These are phyloP conservation scores for Zaprionus inermis DNA, from an alignment of 1,140 invertebrate genomes.

Conservation along the genomic window DNA sequence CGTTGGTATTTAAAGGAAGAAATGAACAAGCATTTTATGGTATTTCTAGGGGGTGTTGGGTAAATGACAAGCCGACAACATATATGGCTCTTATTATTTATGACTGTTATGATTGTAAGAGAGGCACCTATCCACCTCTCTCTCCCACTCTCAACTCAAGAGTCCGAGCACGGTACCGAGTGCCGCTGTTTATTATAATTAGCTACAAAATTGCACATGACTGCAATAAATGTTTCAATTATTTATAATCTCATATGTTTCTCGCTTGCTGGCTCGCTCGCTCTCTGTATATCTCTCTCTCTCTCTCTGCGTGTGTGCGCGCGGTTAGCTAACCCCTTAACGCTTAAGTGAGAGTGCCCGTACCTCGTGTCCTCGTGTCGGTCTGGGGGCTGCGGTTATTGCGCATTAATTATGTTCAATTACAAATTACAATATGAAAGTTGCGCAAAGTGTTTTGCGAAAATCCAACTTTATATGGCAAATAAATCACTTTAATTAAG, in stretches of 20 bases:
- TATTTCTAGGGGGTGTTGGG: constrained; percentile 4
- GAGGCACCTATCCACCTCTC: background rate
- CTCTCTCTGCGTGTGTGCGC: constrained; percentile 15
- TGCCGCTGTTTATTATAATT: constrained; percentile 72
- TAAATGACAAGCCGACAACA: constrained; percentile 34
- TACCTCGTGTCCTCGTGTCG: background rate
- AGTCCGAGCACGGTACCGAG: constrained; percentile 3
- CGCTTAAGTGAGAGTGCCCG: constrained; percentile 7
- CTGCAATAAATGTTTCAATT: constrained; percentile 82
- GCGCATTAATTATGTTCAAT: constrained; percentile 73
- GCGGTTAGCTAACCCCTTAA: constrained; percentile 35
- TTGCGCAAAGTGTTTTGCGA: constrained; percentile 42
- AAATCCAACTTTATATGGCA: constrained; percentile 46
- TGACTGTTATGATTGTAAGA: constrained; percentile 68
- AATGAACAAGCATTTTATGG: constrained; percentile 1
- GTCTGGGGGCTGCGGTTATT: constrained; percentile 34
- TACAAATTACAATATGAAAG: constrained; percentile 60
- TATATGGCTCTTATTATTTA: constrained; percentile 65
- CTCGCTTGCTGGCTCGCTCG: constrained; percentile 15
- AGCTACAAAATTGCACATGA: constrained; percentile 76
- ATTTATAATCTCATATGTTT: constrained; percentile 65
- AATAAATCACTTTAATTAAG: constrained; percentile 73
- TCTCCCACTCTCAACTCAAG: background rate
- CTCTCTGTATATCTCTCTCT: constrained; percentile 26
- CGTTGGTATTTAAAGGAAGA: constrained; percentile 3